Evolutionary conservation across 1,140 invertebrate genomes (phyloP), one percentile per base, ranked within the genome.

Genomic region (Papilio dardanus): DNA sequence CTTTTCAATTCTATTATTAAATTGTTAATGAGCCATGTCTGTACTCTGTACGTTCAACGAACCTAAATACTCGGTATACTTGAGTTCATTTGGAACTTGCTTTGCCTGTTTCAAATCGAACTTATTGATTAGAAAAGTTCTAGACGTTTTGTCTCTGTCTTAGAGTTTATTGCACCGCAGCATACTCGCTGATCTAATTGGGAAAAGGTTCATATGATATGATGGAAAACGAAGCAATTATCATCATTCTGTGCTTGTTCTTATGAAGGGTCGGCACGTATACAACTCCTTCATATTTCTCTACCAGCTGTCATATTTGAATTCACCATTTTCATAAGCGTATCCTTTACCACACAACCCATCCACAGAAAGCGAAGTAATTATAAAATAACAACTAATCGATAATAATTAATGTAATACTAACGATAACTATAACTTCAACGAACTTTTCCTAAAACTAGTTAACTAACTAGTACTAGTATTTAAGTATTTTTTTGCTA

Each of bases 21-120:
- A 66, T 33, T 66, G 65, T 66, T 37, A 73, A 73, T 62, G 54
- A 62, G 54, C 54, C 54, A 62, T 62, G 54, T 28, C 54, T 62
- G 24, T 28, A 28, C 54, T 28, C n/a, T n/a, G n/a, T 50, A 50
- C n/a, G 54, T 21, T 62, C 54, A 62, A 28, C 54, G 54, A 62
- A 62, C 54, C 54, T 24, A 28, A 54, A 54, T 54, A 62, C 10
- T 28, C 54, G 12, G 24, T 62, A 28, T 62, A 28, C 24, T 62
- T 62, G 54, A 5, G 21, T 62, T 62, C 54, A 62, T 21, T 62
- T 28, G 10, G 10, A 62, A 62, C 24, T 62, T 62, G 21, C 8
- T 28, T 30, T 62, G 24, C 54, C 14, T 5, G 54, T 62, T 62
- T 28, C 24, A 28, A 62, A 62, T 62, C 24, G 24, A 62, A 62